These are phyloP conservation scores for Symphodus melops DNA, from an alignment of 2,113 vertebrate species.

Conservation along the genomic window DNA sequence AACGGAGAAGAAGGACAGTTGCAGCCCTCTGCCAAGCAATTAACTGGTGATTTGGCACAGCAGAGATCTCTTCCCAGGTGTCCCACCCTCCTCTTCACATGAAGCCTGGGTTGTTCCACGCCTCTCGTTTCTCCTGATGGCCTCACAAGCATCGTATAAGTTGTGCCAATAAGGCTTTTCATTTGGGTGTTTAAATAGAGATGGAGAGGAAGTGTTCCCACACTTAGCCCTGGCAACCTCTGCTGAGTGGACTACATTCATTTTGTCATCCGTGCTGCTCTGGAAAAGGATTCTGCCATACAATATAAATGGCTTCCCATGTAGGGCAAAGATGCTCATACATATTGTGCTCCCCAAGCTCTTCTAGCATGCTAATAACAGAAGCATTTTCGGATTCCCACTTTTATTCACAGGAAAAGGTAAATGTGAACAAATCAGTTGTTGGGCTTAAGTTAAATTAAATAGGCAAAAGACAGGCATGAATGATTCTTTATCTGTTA, in stretches of 20 bases:
- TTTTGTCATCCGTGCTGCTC: slow-evolving; percentile 66
- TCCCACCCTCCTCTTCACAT: slow-evolving; percentile 70
- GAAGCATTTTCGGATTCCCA: slow-evolving; percentile 18
- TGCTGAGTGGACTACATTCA: slow-evolving; percentile 73
- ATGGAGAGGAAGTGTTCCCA: slow-evolving; percentile 79
- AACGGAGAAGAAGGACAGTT: slow-evolving; percentile 57
- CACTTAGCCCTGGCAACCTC: slow-evolving; percentile 78
- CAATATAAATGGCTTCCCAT: slow-evolving; percentile 63
- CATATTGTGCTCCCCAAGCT: slow-evolving; percentile 29
- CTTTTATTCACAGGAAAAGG: slow-evolving; percentile 11
- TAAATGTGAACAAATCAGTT: slow-evolving; percentile 1
- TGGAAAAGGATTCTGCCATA: slow-evolving; percentile 61
- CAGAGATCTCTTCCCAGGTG: slow-evolving; percentile 73
- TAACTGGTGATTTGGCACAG: slow-evolving; percentile 78
- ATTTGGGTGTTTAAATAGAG: slow-evolving; percentile 80
- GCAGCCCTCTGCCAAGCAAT: slow-evolving; percentile 74
- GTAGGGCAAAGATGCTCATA: slow-evolving; percentile 48
- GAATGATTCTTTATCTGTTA: not conserved
- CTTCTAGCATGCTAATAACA: slow-evolving; percentile 25
- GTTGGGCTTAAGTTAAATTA: not conserved
- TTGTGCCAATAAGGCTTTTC: slow-evolving; percentile 84
- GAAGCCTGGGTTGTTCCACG: slow-evolving; percentile 82
- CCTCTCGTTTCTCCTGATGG: slow-evolving; percentile 74
- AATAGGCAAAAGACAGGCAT: not conserved
- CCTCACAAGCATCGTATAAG: slow-evolving; percentile 80